Evolutionary conservation across 2,113 vertebrate species (phyloP), one percentile per base, ranked within the genome.

Genomic region (Lasiurus borealis): DNA sequence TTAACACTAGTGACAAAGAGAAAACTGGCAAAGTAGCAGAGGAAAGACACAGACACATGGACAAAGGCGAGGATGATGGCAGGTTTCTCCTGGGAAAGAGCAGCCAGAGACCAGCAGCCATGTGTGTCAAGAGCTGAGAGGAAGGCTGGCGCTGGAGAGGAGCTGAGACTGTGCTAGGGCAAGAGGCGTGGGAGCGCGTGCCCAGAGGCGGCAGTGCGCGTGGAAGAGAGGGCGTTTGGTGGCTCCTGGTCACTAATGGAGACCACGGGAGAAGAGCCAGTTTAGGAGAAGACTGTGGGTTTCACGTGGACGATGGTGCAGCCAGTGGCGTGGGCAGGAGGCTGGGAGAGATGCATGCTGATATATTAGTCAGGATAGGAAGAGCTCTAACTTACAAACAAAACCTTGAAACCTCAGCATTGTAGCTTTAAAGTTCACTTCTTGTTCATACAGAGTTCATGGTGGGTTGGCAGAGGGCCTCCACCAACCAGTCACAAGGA

Each of bases 251-350:
- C 72, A 52, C 62, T 46, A 27, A 57, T 4, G 34, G 15, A 19
- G 16, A 19, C 6, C 40, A 14, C 5, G 23, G 69, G 18, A 52
- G 40, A 69, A n/a, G 64, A 57, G 29, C 29, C 68, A 29, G 8
- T 40, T 48, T 27, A 68, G 50, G n/a, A 48, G 59, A 44, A 44
- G 85, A 64, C 52, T 5, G 14, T 40, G 14, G 27, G 25, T 27
- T 68, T 31, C 52, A 8, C 34, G 0, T 3, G 16, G 48, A 13
- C 3, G 2, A 48, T 46, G 2, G 40, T 18, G 36, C 2, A 10
- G 27, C 27, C 10, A 16, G 52, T 2, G 6, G 8, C 11, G 27
- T 5, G 11, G 10, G 16, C 84, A 57, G 76, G 36, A 52, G 62
- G 40, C 19, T 25, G 23, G 57, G 59, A 54, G 46, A 36, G 40